Base-by-base conservation (phyloP, 2,797 vertebrate species). In the Cyclopterus lumpus region DNA sequence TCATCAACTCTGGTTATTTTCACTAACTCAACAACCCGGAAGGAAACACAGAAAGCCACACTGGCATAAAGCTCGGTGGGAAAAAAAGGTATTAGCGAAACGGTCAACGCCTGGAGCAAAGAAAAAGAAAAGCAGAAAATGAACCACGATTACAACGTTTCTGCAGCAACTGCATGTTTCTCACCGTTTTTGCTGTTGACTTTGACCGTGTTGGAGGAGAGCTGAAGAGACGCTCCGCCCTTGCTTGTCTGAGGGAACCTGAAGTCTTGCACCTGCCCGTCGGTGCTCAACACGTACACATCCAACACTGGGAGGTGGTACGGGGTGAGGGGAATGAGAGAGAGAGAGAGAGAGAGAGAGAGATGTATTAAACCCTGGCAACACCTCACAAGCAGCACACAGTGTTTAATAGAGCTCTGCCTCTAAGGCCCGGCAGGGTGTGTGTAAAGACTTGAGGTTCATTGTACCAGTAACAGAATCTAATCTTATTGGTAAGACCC, bases 141-240 rank as follows among this genome's bases (percentile, higher is more conserved):
- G 1, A 20, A 74, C 2, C 3, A 15, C 16, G 22, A 46, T 44
- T 38, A 24, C 16, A 64, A n/a, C 49, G 69, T 51, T 60, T 68
- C 54, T 40, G 48, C 44, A 60, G 57, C 12, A 7, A 3, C 44
- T 72, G 14, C 54, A 18, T 28, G 46, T n/a, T 2, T 88, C 96
- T 95, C 92, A 99, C 98, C 98, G 0, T 97, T 99, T 90, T 97
- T 97, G 91, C 98, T 99, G 95, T 99, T 99, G 88, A 98, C 96
- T 90, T 99, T 99, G 91, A 99, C 97, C 0, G 97, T 99, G 93
- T 97, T 98, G 71, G 97, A 96, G 10, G 97, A 98, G 20, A 99
- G 96, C 73, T 99, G 97, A 79, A 99, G 97, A 5, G 96, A 95
- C 15, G 97, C 96, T 81, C 96, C 97, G 75, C 96, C 96, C 83